A percentile compares a stretch with the other conserved stretches of the same genome.
phyloP scores from a whole-genome alignment of 1,140 invertebrate genomes.

The Pomacea maculata region DNA sequence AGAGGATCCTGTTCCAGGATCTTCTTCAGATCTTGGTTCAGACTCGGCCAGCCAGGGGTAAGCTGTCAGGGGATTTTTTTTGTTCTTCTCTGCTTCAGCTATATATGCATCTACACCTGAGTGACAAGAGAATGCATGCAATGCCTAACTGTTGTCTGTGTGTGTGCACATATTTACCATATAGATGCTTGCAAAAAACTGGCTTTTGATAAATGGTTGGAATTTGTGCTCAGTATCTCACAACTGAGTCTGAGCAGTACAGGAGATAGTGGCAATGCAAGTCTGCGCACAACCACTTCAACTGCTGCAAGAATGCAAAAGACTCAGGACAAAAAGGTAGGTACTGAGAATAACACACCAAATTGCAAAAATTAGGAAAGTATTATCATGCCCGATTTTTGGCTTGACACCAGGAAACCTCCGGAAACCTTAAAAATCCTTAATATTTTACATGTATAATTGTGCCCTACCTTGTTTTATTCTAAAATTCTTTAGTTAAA shows the following conservation, averaged over 20 bases:
- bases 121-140: background rate
- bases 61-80: background rate
- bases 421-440: too few species aligned
- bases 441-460: too few species aligned
- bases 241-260: constrained; percentile 33
- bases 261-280: constrained; percentile 34
- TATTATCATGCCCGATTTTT: too few species aligned
- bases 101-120: background rate
- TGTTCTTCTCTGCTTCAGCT: background rate
- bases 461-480: too few species aligned
- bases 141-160: background rate
- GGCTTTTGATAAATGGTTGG: background rate
- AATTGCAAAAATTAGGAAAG: too few species aligned
- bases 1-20: constrained; percentile 55
- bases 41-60: constrained; percentile 12
- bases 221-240: constrained; percentile 29
- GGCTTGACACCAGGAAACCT: too few species aligned
- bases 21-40: constrained; percentile 36
- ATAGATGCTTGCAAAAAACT: too few species aligned
- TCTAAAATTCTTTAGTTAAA: too few species aligned
- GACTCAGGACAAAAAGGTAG: too few species aligned
- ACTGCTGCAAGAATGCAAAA: background rate
- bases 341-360: too few species aligned
- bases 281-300: constrained; percentile 34
- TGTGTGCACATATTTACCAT: too few species aligned